Evolutionary conservation across 1,140 invertebrate species (phyloP).

Genomic region (Neodiprion lecontei): DNA sequence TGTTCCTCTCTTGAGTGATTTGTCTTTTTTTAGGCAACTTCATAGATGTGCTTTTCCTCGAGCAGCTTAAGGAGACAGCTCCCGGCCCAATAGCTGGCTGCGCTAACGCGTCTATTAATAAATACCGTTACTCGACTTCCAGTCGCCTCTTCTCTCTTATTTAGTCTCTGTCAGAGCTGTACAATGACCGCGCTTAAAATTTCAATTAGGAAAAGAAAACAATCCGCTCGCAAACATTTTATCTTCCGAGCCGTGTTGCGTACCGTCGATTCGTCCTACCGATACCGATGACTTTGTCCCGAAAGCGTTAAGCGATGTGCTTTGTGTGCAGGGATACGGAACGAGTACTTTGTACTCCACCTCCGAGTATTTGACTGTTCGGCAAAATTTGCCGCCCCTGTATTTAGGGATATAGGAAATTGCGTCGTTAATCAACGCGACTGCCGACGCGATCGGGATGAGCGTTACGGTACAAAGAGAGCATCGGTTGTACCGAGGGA

Average conservation of each 20-base stretch:
- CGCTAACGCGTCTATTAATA: neutral
- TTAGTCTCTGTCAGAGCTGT: too few relatives aligned
- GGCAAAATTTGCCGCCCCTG: neutral
- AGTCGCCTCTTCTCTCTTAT: neutral
- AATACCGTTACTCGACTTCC: neutral
- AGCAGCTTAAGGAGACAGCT: neutral
- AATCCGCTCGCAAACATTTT: too few relatives aligned
- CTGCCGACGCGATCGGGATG: neutral
- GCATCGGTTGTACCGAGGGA: too few relatives aligned
- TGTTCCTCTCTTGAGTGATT: neutral
- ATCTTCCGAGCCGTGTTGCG: too few relatives aligned
- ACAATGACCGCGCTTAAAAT: too few relatives aligned
- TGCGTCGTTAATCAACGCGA: constrained; percentile 1
- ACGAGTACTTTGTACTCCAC: neutral
- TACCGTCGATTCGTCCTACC: too few relatives aligned
- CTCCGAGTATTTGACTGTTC: neutral
- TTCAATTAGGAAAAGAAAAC: too few relatives aligned
- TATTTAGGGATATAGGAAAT: neutral
- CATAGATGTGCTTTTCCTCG: neutral
- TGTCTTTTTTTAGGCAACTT: neutral
- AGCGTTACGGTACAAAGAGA: too few relatives aligned
- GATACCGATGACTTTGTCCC: too few relatives aligned
- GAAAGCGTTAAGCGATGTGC: too few relatives aligned
- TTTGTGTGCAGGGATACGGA: too few relatives aligned
- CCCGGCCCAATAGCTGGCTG: too few relatives aligned